These are phyloP conservation scores for Cassiopea xamachana DNA, from an alignment of 30 jellyfish, hydroid and myxozoan species.

Conservation along the genomic window DNA sequence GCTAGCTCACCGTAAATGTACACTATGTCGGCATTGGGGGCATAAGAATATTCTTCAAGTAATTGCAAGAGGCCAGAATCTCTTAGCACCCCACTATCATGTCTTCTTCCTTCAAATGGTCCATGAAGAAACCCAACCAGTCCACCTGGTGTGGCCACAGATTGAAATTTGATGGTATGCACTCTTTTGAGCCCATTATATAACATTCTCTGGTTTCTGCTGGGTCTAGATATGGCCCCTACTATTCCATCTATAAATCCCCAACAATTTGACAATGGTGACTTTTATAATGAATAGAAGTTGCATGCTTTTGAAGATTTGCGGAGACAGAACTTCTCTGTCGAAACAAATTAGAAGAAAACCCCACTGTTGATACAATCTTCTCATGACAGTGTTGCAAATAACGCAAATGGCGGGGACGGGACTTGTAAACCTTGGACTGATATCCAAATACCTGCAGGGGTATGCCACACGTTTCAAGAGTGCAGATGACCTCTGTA, in stretches of 20 bases:
- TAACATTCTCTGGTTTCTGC: constrained; percentile 10
- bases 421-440: constrained; percentile 47
- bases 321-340: background rate
- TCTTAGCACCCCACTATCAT: constrained; percentile 29
- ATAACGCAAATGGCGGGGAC: constrained; percentile 34
- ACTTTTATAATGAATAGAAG: background rate
- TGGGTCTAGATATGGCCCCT: constrained; percentile 10
- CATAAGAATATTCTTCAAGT: background rate
- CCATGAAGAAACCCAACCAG: constrained; percentile 15
- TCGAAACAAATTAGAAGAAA: background rate
- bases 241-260: constrained; percentile 35
- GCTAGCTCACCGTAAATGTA: constrained; percentile 74
- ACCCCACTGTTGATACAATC: background rate
- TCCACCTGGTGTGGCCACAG: constrained; percentile 22
- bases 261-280: constrained; percentile 2
- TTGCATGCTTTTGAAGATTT: constrained; percentile 10
- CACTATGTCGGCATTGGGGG: constrained; percentile 20
- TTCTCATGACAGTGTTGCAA: constrained; percentile 13
- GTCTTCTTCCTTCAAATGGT: constrained; percentile 21
- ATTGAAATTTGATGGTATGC: constrained; percentile 21
- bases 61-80: constrained; percentile 9
- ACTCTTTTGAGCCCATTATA: constrained; percentile 18
- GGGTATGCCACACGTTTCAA: constrained; percentile 37
- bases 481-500: constrained; percentile 2
- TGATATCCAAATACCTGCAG: constrained; percentile 49